phyloP scores from a whole-genome alignment of 2,888 invertebrate species.

The Drosophila merina region DNA sequence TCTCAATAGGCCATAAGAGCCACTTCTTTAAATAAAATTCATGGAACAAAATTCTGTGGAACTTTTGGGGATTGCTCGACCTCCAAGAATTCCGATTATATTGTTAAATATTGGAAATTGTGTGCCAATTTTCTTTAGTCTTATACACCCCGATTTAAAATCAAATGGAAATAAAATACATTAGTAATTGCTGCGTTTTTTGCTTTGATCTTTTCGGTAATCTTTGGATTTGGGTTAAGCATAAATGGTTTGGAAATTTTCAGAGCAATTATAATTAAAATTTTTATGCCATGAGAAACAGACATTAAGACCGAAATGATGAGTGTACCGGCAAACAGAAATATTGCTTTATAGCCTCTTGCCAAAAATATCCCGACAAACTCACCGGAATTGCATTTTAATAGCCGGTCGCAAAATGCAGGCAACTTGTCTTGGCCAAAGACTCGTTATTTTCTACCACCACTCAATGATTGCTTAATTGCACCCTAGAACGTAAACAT shows the following conservation, averaged over 20 bases:
- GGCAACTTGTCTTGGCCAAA: background rate
- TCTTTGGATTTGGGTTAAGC: conserved; percentile 37
- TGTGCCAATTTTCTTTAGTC: background rate
- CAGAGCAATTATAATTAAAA: conserved; percentile 38
- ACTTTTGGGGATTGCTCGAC: conserved; percentile 5
- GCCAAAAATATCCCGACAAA: conserved; percentile 30
- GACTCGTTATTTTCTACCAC: conserved; percentile 5
- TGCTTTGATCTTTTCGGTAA: conserved; percentile 39
- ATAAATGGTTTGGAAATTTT: conserved; percentile 33
- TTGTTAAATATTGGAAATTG: background rate
- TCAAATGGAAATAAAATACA: conserved; percentile 16
- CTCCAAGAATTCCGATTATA: background rate
- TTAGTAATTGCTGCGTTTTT: conserved; percentile 23
- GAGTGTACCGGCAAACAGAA: conserved; percentile 7
- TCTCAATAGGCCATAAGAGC: conserved; percentile 38
- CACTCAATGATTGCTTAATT: conserved; percentile 36
- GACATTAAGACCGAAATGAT: conserved; percentile 30
- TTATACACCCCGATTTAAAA: background rate
- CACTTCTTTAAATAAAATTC: conserved; percentile 22
- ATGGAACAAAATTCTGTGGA: background rate
- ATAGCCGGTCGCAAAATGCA: conserved; percentile 34
- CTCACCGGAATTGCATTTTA: conserved; percentile 33
- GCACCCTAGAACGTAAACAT: conserved; percentile 41
- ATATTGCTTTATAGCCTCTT: conserved; percentile 10
- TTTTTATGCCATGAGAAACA: conserved; percentile 28